Base-by-base conservation (phyloP, 2,113 vertebrate genomes). In the Oreotragus oreotragus region DNA sequence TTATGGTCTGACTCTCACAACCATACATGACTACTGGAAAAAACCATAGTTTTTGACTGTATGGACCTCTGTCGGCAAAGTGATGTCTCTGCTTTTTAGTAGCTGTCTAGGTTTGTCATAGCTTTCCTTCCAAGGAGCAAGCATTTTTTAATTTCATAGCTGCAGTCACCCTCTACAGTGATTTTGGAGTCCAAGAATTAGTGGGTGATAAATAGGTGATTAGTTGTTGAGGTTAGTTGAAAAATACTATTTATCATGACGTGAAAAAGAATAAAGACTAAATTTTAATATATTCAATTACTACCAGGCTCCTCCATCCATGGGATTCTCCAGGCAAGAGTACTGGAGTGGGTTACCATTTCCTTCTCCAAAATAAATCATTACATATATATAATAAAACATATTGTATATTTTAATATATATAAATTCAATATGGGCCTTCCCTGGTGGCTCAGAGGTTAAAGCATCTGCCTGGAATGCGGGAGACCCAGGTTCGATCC, bases 401-500 rank as follows among this genome's bases (percentile, higher is more conserved):
- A 66, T 64, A n/a, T n/a, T 10, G 7, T n/a, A 19, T 19, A n/a
- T 66, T 66, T 66, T n/a, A n/a, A 64, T 66, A n/a, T 19, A n/a
- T n/a, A 66, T n/a, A n/a, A 66, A n/a, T n/a, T 66, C 16, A 66
- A 5, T 66, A n/a, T n/a, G 23, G 23, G 55, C 23, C 23, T 25
- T 57, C 21, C 55, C 23, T 57, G 23, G 23, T 57, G 55, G 55
- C 23, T 57, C 55, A 57, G 55, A 57, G 8, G 55, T 57, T 58
- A 58, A 58, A 58, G 9, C 3, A 58, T 58, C 23, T 58, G 57
- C 23, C 57, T 58, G 23, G 23, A 58, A 58, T 25, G 57, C 10
- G 1, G 9, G 57, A 58, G 57, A 58, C 23, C 21, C 2, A 0
- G 57, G 23, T 27, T 58, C 3, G 0, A 27, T 27, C 23, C 57